Base-by-base conservation (phyloP, 2,113 vertebrate species). In the Ailurus styani region DNA sequence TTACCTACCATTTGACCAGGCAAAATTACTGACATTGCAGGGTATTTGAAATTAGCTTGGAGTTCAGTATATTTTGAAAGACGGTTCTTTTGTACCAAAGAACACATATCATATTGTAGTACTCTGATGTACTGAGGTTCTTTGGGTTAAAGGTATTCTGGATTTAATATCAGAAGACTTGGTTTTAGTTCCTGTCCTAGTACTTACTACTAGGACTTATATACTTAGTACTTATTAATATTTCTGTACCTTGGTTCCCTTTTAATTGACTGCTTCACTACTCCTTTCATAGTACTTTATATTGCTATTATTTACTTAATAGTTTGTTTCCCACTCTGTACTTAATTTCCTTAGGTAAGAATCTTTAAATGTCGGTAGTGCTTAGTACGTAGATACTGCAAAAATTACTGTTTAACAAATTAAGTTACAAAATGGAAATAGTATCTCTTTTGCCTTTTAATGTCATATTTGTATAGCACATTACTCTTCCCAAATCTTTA, bases 391-490 rank as follows among this genome's bases (percentile, higher is more conserved):
- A 96, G 34, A 15, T 77, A 54, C 6, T 78, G 50, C 31, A n/a
- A 40, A 70, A 91, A 93, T 60, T 70, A 68, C 57, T n/a, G 21
- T 55, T 81, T 50, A 92, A 72, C 15, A 18, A 54, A 72, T 82
- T 85, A 88, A 95, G 40, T 91, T 81, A 73, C 50, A 64, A 95
- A 93, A 75, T 78, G 31, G 37, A 96, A 90, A 23, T 60, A 31
- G n/a, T 60, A n/a, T 11, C 4, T 82, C 8, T 3, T 96, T 97
- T 90, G 57, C 52, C 29, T 68, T 73, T 90, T 86, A 92, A 15
- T 60, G 9, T 73, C 27, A 34, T 64, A 45, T 52, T 70, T 86
- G 50, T 78, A 27, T 93, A 60, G 27, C 37, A 94, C 15, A 50
- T 73, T 50, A 90, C 37, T 50, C 6, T 92, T 90, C 73, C 31